Evolutionary conservation across 1,140 invertebrate species (phyloP).

Genomic region (Parapsyche elsis): DNA sequence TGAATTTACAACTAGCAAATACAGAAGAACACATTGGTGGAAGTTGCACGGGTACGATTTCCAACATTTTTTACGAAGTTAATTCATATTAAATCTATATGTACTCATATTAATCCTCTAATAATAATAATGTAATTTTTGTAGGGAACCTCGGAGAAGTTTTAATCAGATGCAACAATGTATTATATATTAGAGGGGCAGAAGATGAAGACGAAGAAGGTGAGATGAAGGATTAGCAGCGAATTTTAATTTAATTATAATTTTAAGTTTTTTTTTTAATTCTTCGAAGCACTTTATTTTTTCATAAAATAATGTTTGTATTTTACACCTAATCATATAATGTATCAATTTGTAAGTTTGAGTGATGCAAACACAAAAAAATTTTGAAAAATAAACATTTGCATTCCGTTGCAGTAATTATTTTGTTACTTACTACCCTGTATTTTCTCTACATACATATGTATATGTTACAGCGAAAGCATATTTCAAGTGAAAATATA

Average conservation of each 20-base stretch:
- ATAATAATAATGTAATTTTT: constrained; percentile 55
- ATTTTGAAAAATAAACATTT: too few species aligned
- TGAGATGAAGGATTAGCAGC: constrained; percentile 90
- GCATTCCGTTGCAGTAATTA: too few species aligned
- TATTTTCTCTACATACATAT: too few species aligned
- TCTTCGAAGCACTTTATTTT: not conserved
- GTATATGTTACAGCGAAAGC: too few species aligned
- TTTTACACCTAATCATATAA: too few species aligned
- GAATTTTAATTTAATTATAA: constrained; percentile 9
- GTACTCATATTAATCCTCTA: not conserved
- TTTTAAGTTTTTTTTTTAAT: not conserved
- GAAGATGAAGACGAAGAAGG: constrained; percentile 98
- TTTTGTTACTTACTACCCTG: too few species aligned
- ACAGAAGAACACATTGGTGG: constrained; percentile 99
- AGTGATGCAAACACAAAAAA: too few species aligned
- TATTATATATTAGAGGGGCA: constrained; percentile 94
- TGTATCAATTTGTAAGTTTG: too few species aligned
- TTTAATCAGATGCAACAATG: constrained; percentile 98
- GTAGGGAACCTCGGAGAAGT: constrained; percentile 95
- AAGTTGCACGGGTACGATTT: constrained; percentile 76
- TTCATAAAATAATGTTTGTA: too few species aligned
- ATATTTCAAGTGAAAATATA: too few species aligned
- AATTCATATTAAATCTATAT: not conserved
- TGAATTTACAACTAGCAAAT: constrained; percentile 98
- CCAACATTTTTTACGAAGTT: not conserved